Conservation (phyloP, 2,888 invertebrate genomes). For the Pristionchus fissidentatus region DNA sequence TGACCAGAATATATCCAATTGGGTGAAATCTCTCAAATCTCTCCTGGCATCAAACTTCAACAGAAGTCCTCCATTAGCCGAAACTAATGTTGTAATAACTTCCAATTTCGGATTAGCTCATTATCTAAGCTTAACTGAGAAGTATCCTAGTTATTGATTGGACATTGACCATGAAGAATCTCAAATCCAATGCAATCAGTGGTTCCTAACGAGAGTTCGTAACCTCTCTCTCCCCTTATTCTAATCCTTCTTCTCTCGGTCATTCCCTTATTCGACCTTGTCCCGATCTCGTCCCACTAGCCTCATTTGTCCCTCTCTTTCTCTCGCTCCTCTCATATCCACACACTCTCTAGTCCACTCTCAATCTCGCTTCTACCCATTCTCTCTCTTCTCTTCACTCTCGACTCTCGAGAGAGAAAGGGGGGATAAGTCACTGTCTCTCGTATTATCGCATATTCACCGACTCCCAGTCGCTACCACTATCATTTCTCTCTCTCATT, state of each 20-base stretch:
- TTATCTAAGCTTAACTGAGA: too few species aligned
- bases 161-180: too few species aligned
- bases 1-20: too few species aligned
- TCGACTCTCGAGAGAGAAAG: conserved; percentile 29
- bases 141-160: too few species aligned
- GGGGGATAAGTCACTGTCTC: conserved; percentile 14
- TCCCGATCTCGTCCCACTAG: conserved; percentile 23
- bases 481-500: conserved; percentile 14
- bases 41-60: too few species aligned
- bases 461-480: background rate
- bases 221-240: background rate
- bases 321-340: background rate
- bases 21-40: too few species aligned
- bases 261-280: conserved; percentile 8
- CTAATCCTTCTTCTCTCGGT: background rate
- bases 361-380: conserved; percentile 16
- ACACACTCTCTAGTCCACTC: background rate
- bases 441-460: conserved; percentile 29
- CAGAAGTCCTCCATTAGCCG: too few species aligned
- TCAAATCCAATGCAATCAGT: background rate
- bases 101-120: too few species aligned
- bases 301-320: conserved; percentile 6
- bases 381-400: conserved; percentile 30
- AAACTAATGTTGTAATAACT: too few species aligned
- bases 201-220: background rate